Conservation (phyloP, 2,113 vertebrate genomes). For the Gnathonemus echidnorhynchus region DNA sequence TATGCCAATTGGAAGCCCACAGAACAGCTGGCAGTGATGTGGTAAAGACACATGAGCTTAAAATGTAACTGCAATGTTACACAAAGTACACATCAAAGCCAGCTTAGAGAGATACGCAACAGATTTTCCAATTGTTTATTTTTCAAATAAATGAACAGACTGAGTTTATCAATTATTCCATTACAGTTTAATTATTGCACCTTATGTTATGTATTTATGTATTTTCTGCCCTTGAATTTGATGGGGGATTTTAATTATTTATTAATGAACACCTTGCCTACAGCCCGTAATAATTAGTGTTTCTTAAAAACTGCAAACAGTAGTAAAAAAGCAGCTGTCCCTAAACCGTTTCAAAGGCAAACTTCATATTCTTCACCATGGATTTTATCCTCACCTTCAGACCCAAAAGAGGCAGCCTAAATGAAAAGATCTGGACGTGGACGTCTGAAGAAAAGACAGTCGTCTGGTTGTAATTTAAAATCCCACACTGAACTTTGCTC, state of each 20-base stretch:
- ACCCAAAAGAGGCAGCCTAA: not conserved
- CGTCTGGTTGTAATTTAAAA: not conserved
- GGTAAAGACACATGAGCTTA: not conserved
- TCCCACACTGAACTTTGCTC: not conserved
- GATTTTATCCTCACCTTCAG: not conserved
- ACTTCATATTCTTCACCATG: not conserved
- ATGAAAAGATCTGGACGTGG: not conserved
- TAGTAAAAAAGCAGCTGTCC: not conserved
- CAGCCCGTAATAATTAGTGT: not conserved
- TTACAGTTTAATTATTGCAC: not conserved
- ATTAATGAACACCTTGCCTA: not conserved
- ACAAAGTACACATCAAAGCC: not conserved
- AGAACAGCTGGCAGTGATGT: not conserved
- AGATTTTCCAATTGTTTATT: not conserved
- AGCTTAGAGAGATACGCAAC: not conserved
- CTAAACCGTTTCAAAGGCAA: not conserved
- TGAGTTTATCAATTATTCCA: not conserved
- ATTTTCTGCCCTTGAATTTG: not conserved
- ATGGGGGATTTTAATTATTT: not conserved
- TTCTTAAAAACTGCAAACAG: not conserved
- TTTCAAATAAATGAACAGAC: not conserved
- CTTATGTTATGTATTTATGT: not conserved
- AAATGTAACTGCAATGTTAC: not conserved
- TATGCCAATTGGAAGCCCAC: not conserved
- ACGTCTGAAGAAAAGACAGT: not conserved